Base-by-base conservation (phyloP, 2,113 vertebrate species). In the Falcunculus frontatus region DNA sequence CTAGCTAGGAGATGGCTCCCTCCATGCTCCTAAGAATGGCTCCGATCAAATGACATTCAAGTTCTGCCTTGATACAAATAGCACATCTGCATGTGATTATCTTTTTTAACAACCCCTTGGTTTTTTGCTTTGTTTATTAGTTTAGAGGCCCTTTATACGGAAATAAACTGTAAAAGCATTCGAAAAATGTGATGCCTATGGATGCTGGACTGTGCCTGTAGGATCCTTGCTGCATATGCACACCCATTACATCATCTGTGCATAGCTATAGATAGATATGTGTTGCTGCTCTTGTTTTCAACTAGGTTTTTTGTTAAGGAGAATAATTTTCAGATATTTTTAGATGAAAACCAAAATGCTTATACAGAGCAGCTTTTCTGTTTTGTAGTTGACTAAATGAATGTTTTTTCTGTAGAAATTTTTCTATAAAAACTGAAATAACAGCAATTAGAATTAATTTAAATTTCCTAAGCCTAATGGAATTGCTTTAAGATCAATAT, bases 21-120 rank as follows among this genome's bases (percentile, higher is more conserved):
- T 82, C 77, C 41, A 4, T 20, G 16, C 35, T 30, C 59, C 39
- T 16, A 7, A 63, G 63, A 73, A 80, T 44, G 59, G 35, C 46
- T 12, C 67, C 59, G 69, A 63, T 49, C 52, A 81, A 88, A 84
- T 84, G n/a, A 29, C 30, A 63, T 55, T 84, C 39, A 73, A 79
- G 19, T 76, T 83, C 84, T 95, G 76, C 81, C 46, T 42, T 83
- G 52, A 73, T 74, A 50, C 47, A 73, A 73, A 88, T 59, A 78
- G 55, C 59, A 77, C 68, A 86, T 74, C 90, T 97, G 76, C 33
- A 62, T 84, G 64, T 64, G 73, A 89, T 93, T 91, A 86, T 90
- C 60, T 86, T 47, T 47, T 86, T 95, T 73, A 91, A 82, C 77
- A 90, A 60, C 64, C 47, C 39, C 13, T 49, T 74, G 35, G 3